Percentiles rank a stretch among this genome's conserved stretches.
These are phyloP conservation scores for Catostylus mosaicus DNA, from an alignment of 30 jellyfish, hydroid and myxozoan genomes.

Conservation along the genomic window DNA sequence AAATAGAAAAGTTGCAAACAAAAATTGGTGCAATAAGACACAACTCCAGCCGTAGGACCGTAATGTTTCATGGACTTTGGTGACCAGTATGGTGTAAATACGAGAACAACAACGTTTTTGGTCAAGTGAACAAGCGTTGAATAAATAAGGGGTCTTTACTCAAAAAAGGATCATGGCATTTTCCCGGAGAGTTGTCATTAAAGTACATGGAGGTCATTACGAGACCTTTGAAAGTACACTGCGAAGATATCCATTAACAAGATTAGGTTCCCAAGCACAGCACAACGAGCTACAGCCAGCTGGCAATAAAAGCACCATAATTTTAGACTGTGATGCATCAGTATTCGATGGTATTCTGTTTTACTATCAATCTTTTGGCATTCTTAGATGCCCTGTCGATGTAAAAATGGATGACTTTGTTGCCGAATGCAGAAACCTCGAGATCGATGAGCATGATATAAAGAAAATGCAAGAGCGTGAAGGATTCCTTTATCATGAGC, in stretches of 20 bases:
- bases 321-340: constrained; percentile 62
- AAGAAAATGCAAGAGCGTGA: constrained; percentile 68
- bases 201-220: constrained; percentile 76
- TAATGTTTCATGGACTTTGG: no score
- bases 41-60: no score
- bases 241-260: constrained; percentile 85
- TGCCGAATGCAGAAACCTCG: constrained; percentile 77
- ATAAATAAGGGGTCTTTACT: no score
- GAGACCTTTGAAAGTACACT: constrained; percentile 87
- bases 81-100: no score
- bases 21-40: no score
- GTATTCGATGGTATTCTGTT: constrained; percentile 90
- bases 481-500: constrained; percentile 58
- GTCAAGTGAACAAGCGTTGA: no score
- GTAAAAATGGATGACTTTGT: constrained; percentile 74
- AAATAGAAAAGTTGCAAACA: no score
- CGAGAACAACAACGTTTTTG: no score
- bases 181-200: constrained; percentile 53
- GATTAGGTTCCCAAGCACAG: constrained; percentile 67
- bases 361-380: constrained; percentile 93
- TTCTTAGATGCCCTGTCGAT: constrained; percentile 80
- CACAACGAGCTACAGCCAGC: constrained; percentile 25
- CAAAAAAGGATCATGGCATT: no score
- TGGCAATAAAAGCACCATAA: constrained; percentile 1
- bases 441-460: constrained; percentile 61